Evolutionary conservation across 1,140 invertebrate genomes (phyloP).

Genomic region (Drosophila equinoxialis): DNA sequence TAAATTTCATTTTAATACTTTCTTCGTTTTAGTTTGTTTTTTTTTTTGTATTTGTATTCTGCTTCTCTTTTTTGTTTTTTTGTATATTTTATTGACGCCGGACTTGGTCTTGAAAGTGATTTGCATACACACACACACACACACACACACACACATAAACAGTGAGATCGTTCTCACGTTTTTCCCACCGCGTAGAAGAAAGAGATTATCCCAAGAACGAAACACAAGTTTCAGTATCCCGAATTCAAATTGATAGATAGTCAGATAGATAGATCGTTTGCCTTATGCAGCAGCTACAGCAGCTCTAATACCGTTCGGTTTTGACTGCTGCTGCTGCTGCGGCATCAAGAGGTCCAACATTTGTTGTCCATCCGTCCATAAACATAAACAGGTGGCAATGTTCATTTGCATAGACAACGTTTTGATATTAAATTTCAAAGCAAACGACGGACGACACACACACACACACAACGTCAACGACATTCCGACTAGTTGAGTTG

Average conservation of each 20-base stretch:
- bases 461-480: slow-evolving; percentile 45
- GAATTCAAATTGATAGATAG: slow-evolving; percentile 23
- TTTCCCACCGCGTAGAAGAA: slow-evolving; percentile 51
- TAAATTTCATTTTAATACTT: slow-evolving; percentile 81
- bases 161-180: slow-evolving; percentile 67
- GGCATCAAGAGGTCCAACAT: neutral
- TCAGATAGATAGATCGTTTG: slow-evolving; percentile 67
- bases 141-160: slow-evolving; percentile 32
- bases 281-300: slow-evolving; percentile 54
- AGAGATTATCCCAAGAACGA: slow-evolving; percentile 55
- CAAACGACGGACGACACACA: slow-evolving; percentile 40
- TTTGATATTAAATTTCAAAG: slow-evolving; percentile 82
- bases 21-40: slow-evolving; percentile 73
- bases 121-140: slow-evolving; percentile 59
- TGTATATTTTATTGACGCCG: slow-evolving; percentile 68
- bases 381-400: slow-evolving; percentile 82
- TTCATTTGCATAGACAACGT: slow-evolving; percentile 82
- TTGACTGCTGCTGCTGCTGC: slow-evolving; percentile 29
- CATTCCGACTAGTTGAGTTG: slow-evolving; percentile 48
- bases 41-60: neutral
- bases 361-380: slow-evolving; percentile 50
- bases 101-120: slow-evolving; percentile 63
- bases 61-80: slow-evolving; percentile 32
- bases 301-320: slow-evolving; percentile 28
- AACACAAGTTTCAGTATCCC: slow-evolving; percentile 23